Evolutionary conservation across 2,113 vertebrate species (phyloP), one percentile per base, ranked within the genome.

Genomic region (Oceanodroma tethys): DNA sequence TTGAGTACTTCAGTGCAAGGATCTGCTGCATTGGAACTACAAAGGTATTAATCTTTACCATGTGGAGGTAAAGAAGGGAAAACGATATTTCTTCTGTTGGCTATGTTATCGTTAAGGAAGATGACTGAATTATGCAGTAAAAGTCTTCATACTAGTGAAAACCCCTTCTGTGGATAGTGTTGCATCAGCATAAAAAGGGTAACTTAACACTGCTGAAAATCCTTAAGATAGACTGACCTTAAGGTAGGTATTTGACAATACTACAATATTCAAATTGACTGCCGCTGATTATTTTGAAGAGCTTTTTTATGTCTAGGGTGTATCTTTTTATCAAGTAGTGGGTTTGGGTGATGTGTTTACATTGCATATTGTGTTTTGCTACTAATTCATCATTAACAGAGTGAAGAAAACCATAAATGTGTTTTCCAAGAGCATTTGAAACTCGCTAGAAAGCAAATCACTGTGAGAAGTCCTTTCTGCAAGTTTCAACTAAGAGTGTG

Each of bases 371-470:
- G 20, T 70, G 59, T 91, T 96, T 94, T 91, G 29, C 36, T 88
- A 26, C 53, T 66, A 88, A 65, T 91, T 81, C 29, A 21, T 80
- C 42, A 13, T 63, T 87, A 72, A n/a, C 9, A 68, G 70, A 60
- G 32, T 56, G 26, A 93, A 90, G 30, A 71, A 90, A 90, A 60
- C 13, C 15, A 15, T 80, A 48, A 40, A 38, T 38, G 4, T 59
- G 14, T 59, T 96, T 95, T 94, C 80, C 63, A 86, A 83, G 59
- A 89, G 62, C 8, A 18, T 48, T 74, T 84, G 90, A 94, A 94
- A 29, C 38, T 45, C 75, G 22, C 52, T 85, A 48, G 59, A 89
- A 93, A 50, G 43, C 36, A 91, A 13, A 86, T 91, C 2, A 4
- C 25, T 66, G 43, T 43, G 36, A 86, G 70, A 48, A 90, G 13